Evolutionary conservation across 2,888 invertebrate species (phyloP).

Genomic region (Pardosa pseudoannulata): DNA sequence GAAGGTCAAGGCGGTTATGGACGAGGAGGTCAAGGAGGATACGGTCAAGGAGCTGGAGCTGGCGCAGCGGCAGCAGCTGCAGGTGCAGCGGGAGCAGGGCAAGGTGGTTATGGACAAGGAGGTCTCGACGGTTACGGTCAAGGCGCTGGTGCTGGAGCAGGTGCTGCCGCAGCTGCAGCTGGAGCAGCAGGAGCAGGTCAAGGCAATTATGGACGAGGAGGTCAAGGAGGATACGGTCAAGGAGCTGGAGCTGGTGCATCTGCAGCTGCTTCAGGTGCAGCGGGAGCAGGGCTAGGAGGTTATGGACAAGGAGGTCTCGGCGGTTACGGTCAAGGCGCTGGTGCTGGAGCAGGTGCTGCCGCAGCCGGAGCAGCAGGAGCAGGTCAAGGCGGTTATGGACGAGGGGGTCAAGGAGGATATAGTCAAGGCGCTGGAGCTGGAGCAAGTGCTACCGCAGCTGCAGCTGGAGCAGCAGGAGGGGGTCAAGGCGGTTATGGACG

Average conservation of each 20-base stretch:
- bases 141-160: neutral
- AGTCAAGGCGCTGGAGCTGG: neutral
- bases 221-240: neutral
- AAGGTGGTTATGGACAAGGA: neutral
- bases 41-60: neutral
- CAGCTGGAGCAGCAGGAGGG: too few relatives aligned
- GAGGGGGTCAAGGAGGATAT: neutral
- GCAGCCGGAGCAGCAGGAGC: neutral
- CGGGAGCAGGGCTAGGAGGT: slow-evolving; percentile 1
- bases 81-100: neutral
- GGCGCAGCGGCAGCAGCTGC: slow-evolving; percentile 5
- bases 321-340: neutral
- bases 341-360: slow-evolving; percentile 5
- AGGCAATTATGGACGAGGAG: neutral
- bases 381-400: neutral
- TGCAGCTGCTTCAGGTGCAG: neutral
- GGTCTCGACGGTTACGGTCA: neutral
- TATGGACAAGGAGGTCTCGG: neutral
- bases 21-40: neutral
- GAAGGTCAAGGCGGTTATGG: too few relatives aligned
- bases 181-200: neutral
- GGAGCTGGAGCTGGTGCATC: slow-evolving; percentile 1
- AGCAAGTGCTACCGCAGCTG: neutral
- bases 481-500: neutral
- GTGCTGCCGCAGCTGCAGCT: neutral